Evolutionary conservation across 1,140 invertebrate genomes (phyloP), one percentile per base, ranked within the genome.

Genomic region (Protaetia brevitarsis): DNA sequence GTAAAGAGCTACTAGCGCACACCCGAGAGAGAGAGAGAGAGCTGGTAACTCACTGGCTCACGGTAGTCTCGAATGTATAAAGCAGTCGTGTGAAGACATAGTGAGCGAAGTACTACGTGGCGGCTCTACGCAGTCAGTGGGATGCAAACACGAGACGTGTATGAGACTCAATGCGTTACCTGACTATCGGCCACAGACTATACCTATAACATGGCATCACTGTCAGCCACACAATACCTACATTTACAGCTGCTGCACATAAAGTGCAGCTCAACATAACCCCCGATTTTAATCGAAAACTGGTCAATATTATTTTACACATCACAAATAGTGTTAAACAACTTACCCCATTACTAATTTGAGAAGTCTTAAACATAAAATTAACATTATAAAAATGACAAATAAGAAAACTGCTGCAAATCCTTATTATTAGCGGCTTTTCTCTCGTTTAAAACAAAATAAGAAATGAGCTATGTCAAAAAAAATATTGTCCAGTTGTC

Each of bases 151-250:
- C 72, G 65, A 75, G 72, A 72, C 72, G 71, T 65, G 69, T 73
- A 71, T 71, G 72, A 74, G 63, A 74, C 72, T 74, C 73, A 74
- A 71, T 71, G 65, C 66, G 68, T 77, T 77, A 77, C 74, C 76
- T 78, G 72, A 73, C 72, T 73, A 76, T 73, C 74, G 73, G 68
- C 77, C 77, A 76, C 73, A 77, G 72, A 74, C 72, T 77, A 76
- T 76, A 78, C 77, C 77, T 76, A 80, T 78, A 79, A 77, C 71
- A 76, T 77, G 74, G 74, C 74, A 75, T 70, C 68, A 75, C 69
- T 70, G 71, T 74, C 73, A 77, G 74, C 74, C 76, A 72, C 19
- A 66, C 63, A 63, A 45, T 45, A 45, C 37, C 37, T 45, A 45
- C 37, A 45, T 45, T 45, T 30, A 45, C 37, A 19, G 37, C 37